Base-by-base conservation (phyloP, 1,140 invertebrate genomes). In the Drosophila nebulosa region DNA sequence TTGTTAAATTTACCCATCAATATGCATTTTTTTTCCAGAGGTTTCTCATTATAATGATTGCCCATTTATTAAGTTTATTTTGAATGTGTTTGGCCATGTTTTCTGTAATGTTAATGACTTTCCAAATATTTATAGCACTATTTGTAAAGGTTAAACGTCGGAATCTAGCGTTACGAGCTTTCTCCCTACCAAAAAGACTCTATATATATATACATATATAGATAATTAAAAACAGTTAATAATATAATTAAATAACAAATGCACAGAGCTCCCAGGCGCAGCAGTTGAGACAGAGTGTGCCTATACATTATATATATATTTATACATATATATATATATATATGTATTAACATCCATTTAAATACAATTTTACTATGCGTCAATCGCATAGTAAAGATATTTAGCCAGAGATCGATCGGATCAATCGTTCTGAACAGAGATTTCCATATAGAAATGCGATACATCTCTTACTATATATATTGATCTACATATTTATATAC, bases 61-160 rank as follows among this genome's bases (percentile, higher is more conserved):
- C 70, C 32, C 64, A 42, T 30, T 32, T 46, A 64, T 83, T 64
- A 70, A 70, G 63, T 56, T 46, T 30, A 4, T 9, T 16, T 42
- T 46, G 10, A 32, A 32, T 10, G 10, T 46, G n/a, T 57, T 65
- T n/a, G 58, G 59, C 22, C 22, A 39, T 60, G 79, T 79, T 78
- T 73, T 53, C 58, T 86, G 69, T 80, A 80, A 85, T 85, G 84
- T 85, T 85, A 85, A 86, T 78, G 55, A 86, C 66, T 86, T 78
- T 86, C 78, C 81, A 81, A 86, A 86, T 86, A 86, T 86, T 86
- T 86, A 86, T 86, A 86, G 81, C 81, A 75, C 69, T 78, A 58
- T 81, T 88, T 85, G 74, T 86, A 74, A 88, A 81, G 78, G 67
- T 88, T 86, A 75, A 85, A 80, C 80, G 77, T 74, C 64, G 81